Evolutionary conservation across 1,140 invertebrate species (phyloP), one percentile per base, ranked within the genome.

Genomic region (Drosophila sp.): DNA sequence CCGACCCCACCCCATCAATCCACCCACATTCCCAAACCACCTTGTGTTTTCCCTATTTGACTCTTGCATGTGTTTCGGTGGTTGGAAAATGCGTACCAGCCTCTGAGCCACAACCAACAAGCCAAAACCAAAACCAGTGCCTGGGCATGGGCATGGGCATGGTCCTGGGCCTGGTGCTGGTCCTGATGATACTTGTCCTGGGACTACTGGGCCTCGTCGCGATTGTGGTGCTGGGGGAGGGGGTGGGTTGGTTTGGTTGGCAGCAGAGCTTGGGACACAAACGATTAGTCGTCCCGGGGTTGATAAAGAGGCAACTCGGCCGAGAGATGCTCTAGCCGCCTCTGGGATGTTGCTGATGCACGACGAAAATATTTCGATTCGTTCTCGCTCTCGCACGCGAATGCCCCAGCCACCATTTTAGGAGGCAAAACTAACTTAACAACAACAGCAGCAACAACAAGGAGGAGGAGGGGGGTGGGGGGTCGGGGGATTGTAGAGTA

Each of bases 351-450:
- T 61, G 60, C 17, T 40, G 33, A 10, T 27, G 41, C 61, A 72
- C 60, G 60, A 61, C 60, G 66, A 50, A 72, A 79, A 73, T 70
- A 69, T 60, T 41, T 76, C 63, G 44, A 27, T 41, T 64, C 54
- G 63, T 72, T 38, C 79, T 76, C 68, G 47, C 76, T 71, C 70
- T 63, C 69, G 62, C 64, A 62, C 57, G 67, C 50, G 44, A 50
- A 50, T 50, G 44, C 23, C 44, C 44, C 44, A 38, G n/a, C 58
- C 35, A 33, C 60, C 55, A 56, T 40, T 35, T 72, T 57, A 60
- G 56, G 76, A 66, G 72, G 80, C 68, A 67, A 72, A 85, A 64
- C 82, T 79, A 85, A 75, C 77, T 62, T 66, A 62, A 68, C 76
- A 75, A 71, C 66, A 66, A 41, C 67, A 80, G 56, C 62, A 66